Evolutionary conservation across 2,888 invertebrate genomes (phyloP), one percentile per base, ranked within the genome.

Genomic region (Ophion obscuratus): DNA sequence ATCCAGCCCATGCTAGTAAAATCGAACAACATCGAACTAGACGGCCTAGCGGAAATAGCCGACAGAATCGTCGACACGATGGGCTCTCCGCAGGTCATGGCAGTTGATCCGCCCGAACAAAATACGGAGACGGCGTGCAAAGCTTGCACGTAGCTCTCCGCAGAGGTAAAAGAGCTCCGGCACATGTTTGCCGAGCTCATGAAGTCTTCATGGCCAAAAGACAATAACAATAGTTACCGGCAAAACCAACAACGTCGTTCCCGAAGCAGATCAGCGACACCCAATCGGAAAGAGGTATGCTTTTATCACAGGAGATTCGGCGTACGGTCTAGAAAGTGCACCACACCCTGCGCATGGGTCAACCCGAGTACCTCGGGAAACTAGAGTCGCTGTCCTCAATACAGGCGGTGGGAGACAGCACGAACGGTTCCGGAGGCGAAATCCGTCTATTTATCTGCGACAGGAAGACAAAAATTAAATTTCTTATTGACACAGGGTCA

Each of bases 401-500:
- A 3, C 44, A 64, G 68, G 82, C 78, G 71, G 74, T 53, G 14
- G 73, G 31, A 40, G 81, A 62, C 70, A 36, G 74, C 62, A 20
- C 53, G 61, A 7, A 53, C 64, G 1, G 24, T 20, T 14, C 7
- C 11, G 24, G 17, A 2, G 61, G 40, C 4, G 81, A 78, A 70
- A 71, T 70, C 75, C 87, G 87, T 11, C 68, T 84, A 5, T 66
- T 61, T 57, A 17, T 87, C 2, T 6, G 6, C 40, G 87, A 87
- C 36, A 14, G 17, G 11, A 10, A 36, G 3, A 70, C 36, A 40
- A 0, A 68, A 61, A 6, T 14, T 27, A 0, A 68, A 67, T 9
- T 86, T 78, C 53, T 57, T 87, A 2, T 87, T 10, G 85, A 87
- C 73, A 64, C 79, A 2, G 85, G 76, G 4, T 61, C 87, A 0